These are phyloP conservation scores for Lucilia sericata DNA, from an alignment of 1,140 invertebrate species.

Conservation along the genomic window DNA sequence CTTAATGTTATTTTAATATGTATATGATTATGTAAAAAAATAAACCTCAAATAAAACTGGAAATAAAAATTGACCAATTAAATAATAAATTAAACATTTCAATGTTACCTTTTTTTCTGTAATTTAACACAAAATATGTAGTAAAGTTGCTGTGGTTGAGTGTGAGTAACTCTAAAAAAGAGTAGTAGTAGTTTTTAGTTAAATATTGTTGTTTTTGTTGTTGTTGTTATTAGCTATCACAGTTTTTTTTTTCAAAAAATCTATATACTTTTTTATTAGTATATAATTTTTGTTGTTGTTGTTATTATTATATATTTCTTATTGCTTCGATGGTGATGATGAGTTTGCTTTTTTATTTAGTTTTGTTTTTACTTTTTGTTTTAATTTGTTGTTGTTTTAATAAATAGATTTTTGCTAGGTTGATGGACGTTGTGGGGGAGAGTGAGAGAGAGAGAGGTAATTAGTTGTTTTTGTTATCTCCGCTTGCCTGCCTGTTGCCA, in stretches of 20 bases:
- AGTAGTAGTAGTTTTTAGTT: neutral
- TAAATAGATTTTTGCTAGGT: neutral
- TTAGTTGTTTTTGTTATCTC: neutral
- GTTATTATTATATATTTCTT: neutral
- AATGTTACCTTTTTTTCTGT: too few relatives aligned
- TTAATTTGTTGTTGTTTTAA: slow-evolving; percentile 1
- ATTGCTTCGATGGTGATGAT: slow-evolving; percentile 4
- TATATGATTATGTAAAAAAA: too few relatives aligned
- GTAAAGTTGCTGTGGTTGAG: neutral
- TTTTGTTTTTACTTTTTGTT: neutral
- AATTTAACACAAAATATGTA: too few relatives aligned
- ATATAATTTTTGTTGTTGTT: neutral
- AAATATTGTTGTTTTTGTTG: neutral
- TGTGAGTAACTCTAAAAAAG: neutral
- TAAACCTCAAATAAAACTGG: too few relatives aligned
- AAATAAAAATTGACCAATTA: too few relatives aligned
- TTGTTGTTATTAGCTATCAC: neutral
- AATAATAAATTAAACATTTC: too few relatives aligned
- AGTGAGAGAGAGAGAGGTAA: too few relatives aligned
- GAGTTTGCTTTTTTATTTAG: neutral
- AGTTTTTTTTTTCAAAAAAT: neutral
- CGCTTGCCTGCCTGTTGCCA: slow-evolving; percentile 19
- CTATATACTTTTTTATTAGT: neutral
- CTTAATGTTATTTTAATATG: too few relatives aligned
- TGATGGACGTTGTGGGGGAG: neutral